Evolutionary conservation across 2,888 invertebrate species (phyloP).

Genomic region (Bellardia bayeri): DNA sequence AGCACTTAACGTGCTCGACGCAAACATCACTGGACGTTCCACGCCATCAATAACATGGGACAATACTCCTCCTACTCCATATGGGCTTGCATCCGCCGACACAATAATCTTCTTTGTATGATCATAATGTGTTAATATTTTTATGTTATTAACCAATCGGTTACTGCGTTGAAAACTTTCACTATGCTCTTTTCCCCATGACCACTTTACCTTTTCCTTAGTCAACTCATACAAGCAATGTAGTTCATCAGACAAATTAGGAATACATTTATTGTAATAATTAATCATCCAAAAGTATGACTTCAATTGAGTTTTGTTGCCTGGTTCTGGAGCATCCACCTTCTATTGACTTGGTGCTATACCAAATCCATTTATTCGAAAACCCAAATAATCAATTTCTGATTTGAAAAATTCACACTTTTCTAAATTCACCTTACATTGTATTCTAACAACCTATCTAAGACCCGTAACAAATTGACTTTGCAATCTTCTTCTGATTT

Average conservation of each 20-base stretch:
- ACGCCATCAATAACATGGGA: slow-evolving; percentile 61
- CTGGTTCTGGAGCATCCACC: slow-evolving; percentile 39
- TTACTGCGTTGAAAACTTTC: slow-evolving; percentile 61
- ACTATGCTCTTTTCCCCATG: slow-evolving; percentile 50
- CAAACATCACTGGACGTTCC: slow-evolving; percentile 64
- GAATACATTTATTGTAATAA: slow-evolving; percentile 65
- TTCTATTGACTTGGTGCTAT: slow-evolving; percentile 56
- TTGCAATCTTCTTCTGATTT: slow-evolving; percentile 39
- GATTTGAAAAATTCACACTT: slow-evolving; percentile 69
- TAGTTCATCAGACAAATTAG: slow-evolving; percentile 63
- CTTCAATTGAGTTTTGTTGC: slow-evolving; percentile 65
- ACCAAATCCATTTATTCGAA: slow-evolving; percentile 50
- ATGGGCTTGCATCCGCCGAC: slow-evolving; percentile 55
- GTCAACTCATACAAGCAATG: slow-evolving; percentile 56
- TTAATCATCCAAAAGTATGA: slow-evolving; percentile 65
- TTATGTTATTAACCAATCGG: slow-evolving; percentile 50
- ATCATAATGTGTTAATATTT: slow-evolving; percentile 62
- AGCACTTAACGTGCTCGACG: too few relatives aligned
- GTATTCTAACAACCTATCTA: slow-evolving; percentile 66
- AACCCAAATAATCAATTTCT: slow-evolving; percentile 65
- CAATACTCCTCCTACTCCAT: slow-evolving; percentile 58
- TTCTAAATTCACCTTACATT: slow-evolving; percentile 68
- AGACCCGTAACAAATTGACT: slow-evolving; percentile 47
- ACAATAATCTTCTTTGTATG: slow-evolving; percentile 44
- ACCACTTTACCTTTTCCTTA: slow-evolving; percentile 50